These are phyloP conservation scores for Castor canadensis DNA, from an alignment of 2,113 vertebrate species.

Conservation along the genomic window DNA sequence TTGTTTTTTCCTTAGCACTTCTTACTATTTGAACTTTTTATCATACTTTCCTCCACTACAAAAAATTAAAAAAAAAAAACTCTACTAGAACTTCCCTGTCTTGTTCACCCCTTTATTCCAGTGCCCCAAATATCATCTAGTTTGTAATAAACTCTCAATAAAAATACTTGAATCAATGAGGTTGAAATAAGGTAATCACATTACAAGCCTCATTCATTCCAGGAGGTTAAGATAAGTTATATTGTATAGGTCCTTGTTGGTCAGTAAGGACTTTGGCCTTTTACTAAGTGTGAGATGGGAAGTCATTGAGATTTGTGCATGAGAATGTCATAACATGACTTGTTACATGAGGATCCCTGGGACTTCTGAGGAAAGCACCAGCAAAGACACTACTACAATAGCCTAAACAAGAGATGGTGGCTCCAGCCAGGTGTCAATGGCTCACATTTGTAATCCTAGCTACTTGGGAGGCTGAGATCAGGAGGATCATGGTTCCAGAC, in stretches of 20 bases:
- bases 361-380: neutral
- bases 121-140: neutral
- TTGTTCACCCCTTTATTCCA: conserved; percentile 2
- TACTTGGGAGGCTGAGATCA: too few species aligned
- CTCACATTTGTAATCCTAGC: too few species aligned
- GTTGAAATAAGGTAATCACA: neutral
- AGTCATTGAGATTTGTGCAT: neutral
- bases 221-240: neutral
- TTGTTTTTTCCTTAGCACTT: conserved; percentile 1
- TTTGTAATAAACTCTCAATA: conserved; percentile 6
- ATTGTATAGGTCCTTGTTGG: neutral
- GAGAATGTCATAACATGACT: neutral
- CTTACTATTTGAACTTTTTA: neutral
- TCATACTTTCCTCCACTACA: neutral
- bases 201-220: conserved; percentile 15
- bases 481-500: too few species aligned
- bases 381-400: neutral
- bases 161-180: conserved; percentile 26
- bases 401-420: neutral
- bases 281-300: neutral
- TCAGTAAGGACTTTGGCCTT: neutral
- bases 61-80: neutral
- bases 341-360: neutral
- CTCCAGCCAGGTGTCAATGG: neutral
- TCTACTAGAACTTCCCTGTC: neutral